These are phyloP conservation scores for Neolamprologus falcicula DNA, from an alignment of 2,113 vertebrate genomes.

Conservation along the genomic window DNA sequence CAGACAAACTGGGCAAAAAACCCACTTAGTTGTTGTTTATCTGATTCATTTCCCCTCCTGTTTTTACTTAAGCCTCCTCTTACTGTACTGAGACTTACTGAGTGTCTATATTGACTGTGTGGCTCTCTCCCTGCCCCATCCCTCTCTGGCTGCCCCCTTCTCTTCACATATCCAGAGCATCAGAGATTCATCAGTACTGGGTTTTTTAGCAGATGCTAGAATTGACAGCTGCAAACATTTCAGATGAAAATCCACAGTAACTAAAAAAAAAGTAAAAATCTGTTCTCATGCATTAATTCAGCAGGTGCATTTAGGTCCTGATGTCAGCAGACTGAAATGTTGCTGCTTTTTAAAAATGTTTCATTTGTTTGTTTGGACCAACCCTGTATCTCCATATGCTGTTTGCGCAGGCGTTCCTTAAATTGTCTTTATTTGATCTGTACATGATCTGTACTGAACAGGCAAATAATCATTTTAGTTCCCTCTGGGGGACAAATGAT, in stretches of 20 bases:
- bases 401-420: background rate
- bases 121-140: background rate
- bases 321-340: background rate
- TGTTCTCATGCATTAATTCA: background rate
- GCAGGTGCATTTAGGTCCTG: background rate
- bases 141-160: constrained; percentile 5
- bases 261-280: background rate
- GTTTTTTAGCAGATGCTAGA: background rate
- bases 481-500: background rate
- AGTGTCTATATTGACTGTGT: constrained; percentile 62
- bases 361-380: background rate
- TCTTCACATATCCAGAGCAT: constrained; percentile 2
- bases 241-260: background rate
- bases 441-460: background rate
- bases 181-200: background rate
- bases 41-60: constrained; percentile 6
- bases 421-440: background rate
- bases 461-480: background rate
- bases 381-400: background rate
- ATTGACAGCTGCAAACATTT: background rate
- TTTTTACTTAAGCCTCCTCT: constrained; percentile 35
- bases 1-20: background rate
- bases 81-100: constrained; percentile 47
- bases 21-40: constrained; percentile 29
- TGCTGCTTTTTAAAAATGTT: background rate